phyloP scores from a whole-genome alignment of 2,797 vertebrate species.

The Gallinago solitaria region DNA sequence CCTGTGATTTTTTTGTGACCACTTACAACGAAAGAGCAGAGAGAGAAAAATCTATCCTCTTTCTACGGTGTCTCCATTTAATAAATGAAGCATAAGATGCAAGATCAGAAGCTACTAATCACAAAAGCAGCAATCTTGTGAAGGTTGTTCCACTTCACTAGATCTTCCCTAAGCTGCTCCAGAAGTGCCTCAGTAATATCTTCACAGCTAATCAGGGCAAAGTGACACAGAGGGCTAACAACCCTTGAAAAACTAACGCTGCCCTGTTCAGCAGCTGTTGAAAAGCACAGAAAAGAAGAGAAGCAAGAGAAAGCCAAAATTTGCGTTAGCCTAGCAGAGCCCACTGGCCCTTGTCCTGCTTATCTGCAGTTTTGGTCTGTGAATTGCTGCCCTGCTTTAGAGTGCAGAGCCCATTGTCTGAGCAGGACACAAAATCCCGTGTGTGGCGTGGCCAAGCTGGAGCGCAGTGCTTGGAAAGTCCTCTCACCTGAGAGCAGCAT shows the following conservation, averaged over 20 bases:
- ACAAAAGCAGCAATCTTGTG: background rate
- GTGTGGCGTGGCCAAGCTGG: background rate
- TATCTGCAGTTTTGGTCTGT: background rate
- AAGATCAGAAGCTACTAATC: background rate
- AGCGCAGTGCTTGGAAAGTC: accelerated
- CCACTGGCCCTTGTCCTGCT: accelerated
- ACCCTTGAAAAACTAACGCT: background rate
- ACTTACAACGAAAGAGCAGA: background rate
- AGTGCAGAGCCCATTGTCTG: background rate
- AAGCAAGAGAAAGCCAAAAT: background rate
- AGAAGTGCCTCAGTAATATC: background rate
- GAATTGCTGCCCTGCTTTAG: background rate
- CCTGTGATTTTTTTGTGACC: background rate
- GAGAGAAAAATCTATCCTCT: background rate
- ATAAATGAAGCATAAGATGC: background rate
- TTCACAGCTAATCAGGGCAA: background rate
- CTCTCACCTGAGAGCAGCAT: accelerated
- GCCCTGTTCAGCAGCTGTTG: background rate
- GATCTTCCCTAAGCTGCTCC: background rate
- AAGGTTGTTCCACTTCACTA: background rate
- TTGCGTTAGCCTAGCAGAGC: background rate
- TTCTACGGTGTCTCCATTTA: background rate
- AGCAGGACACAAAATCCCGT: background rate
- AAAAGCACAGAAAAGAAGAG: background rate
- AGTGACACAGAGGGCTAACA: background rate